phyloP scores from a whole-genome alignment of 37 sponge, comb jelly and placozoan genomes.

The Halichondria panicea region DNA sequence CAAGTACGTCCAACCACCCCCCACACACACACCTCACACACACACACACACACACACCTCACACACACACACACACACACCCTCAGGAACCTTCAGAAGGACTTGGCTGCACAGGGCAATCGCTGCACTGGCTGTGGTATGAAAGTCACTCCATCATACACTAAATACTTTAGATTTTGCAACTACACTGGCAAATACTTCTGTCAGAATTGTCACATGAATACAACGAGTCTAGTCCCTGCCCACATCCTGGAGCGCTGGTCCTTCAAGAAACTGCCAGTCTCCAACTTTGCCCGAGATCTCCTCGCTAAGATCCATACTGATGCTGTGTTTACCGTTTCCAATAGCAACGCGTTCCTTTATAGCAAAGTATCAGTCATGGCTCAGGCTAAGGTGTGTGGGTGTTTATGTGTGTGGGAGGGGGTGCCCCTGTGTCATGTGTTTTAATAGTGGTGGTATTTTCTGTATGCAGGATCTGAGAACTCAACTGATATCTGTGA shows the following conservation, averaged over 20 bases:
- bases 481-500: slow-evolving; percentile 51
- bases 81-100: slow-evolving; percentile 47
- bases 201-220: slow-evolving; percentile 92
- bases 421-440: not conserved
- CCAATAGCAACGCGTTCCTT: slow-evolving; percentile 13
- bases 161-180: slow-evolving; percentile 89
- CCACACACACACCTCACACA: too few species aligned
- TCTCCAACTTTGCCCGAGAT: slow-evolving; percentile 89
- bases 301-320: slow-evolving; percentile 63
- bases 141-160: slow-evolving; percentile 67
- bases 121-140: slow-evolving; percentile 98
- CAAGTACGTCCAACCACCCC: slow-evolving; percentile 67
- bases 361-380: slow-evolving; percentile 37
- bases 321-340: slow-evolving; percentile 73
- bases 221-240: slow-evolving; percentile 64
- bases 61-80: too few species aligned
- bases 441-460: not conserved
- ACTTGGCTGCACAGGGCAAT: slow-evolving; percentile 70
- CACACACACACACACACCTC: too few species aligned
- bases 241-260: slow-evolving; percentile 84
- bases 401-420: not conserved
- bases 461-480: slow-evolving; percentile 31
- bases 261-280: slow-evolving; percentile 80
- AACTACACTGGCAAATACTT: slow-evolving; percentile 97
- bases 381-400: slow-evolving; percentile 40